Evolutionary conservation across 2,113 vertebrate genomes (phyloP), one percentile per base, ranked within the genome.

Genomic region (Epinephelus moara): DNA sequence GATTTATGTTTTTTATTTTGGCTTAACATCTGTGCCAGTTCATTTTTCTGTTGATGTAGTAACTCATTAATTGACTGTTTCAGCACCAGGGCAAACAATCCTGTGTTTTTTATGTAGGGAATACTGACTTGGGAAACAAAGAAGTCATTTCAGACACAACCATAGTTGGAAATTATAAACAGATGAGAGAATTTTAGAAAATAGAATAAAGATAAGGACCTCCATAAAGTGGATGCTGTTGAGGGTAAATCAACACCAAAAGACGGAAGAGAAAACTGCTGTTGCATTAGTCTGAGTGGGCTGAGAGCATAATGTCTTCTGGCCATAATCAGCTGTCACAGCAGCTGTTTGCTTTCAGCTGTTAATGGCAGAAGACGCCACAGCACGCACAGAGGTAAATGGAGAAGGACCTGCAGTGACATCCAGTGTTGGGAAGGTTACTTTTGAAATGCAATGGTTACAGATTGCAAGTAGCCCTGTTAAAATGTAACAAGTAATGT

Each of bases 301-400:
- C 7, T 45, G 17, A 47, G 27, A 49, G 56, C 40, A 60, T 13
- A 30, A 4, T 30, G 12, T 76, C 12, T 30, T 57, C 6, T 56
- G 14, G 53, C 33, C 6, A 11, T 17, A 25, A 40, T 49, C 30
- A 37, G 18, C 23, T 75, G 12, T 52, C 21, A 45, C 37, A 59
- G n/a, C 21, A n/a, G 19, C 19, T 50, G 27, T 62, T 74, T 61
- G 17, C 71, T 40, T 42, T 37, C 50, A 71, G n/a, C 69, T 71
- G 33, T 57, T 53, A 27, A 40, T 45, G 37, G 53, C 23, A 49
- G 27, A 42, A 49, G 40, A 60, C 69, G 37, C 19, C 23, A 21
- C 25, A 62, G 56, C 19, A 74, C 57, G 4, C 1, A 52, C 72
- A 37, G 21, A 62, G 30, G 53, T 33, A 19, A 55, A 47, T 19